These are phyloP conservation scores for Thamnaconus septentrionalis DNA, from an alignment of 2,113 vertebrate genomes.

Conservation along the genomic window DNA sequence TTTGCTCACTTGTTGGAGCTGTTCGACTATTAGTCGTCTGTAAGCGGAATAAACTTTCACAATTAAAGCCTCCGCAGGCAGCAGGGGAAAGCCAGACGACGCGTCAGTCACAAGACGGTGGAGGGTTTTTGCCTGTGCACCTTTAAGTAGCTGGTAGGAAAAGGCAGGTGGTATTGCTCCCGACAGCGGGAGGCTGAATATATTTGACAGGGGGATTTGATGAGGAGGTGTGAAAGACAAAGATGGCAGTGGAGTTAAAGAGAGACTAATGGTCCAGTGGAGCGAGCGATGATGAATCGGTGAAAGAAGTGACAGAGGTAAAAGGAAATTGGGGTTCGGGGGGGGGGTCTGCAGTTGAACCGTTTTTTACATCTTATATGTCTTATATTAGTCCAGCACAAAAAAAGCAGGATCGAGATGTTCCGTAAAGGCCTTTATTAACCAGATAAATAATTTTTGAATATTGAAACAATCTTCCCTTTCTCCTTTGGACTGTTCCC, in stretches of 20 bases:
- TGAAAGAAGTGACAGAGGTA: conserved; percentile 23
- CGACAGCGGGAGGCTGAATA: conserved; percentile 31
- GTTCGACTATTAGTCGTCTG: background rate
- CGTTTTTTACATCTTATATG: background rate
- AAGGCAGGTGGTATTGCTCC: conserved; percentile 41
- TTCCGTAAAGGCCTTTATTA: too few species aligned
- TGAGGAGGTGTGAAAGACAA: conserved; percentile 24
- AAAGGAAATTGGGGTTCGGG: conserved; percentile 16
- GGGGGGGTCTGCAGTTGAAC: conserved; percentile 24
- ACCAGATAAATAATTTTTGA: too few species aligned
- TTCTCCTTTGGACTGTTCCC: too few species aligned
- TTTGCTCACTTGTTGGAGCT: background rate
- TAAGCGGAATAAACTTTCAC: too few species aligned
- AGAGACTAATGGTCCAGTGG: conserved; percentile 48
- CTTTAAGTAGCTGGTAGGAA: conserved; percentile 10
- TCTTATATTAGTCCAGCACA: conserved; percentile 7
- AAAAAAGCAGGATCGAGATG: background rate
- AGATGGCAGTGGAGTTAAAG: conserved; percentile 44
- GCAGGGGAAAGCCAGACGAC: too few species aligned
- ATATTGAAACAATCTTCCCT: too few species aligned
- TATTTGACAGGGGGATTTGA: conserved; percentile 43
- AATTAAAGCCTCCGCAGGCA: too few species aligned
- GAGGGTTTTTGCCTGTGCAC: conserved; percentile 1
- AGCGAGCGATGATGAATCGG: conserved; percentile 41
- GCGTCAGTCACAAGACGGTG: too few species aligned